Conservation (phyloP, 2,888 invertebrate genomes). For the Hermaeophaga mercurialis region DNA sequence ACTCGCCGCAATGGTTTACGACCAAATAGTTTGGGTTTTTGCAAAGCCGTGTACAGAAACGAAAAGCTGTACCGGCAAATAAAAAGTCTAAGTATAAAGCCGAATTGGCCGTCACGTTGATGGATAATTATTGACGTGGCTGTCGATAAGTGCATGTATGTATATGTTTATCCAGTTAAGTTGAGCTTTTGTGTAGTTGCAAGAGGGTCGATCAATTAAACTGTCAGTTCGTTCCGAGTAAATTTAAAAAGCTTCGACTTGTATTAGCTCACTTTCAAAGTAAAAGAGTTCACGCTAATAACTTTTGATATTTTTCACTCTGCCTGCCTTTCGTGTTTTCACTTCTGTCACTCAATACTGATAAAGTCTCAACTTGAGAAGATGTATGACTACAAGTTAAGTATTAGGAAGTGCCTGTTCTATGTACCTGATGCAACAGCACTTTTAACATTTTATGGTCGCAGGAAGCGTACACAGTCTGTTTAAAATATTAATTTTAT, state of each 20-base stretch:
- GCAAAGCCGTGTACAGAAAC: too few species aligned
- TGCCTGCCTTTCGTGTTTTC: slow-evolving; percentile 11
- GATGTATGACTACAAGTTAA: slow-evolving; percentile 5
- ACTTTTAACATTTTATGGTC: too few species aligned
- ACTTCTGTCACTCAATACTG: slow-evolving; percentile 10
- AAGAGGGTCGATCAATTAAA: slow-evolving; percentile 50
- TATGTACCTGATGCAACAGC: too few species aligned
- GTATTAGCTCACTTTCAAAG: slow-evolving; percentile 41
- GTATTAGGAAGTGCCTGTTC: not conserved
- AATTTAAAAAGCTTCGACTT: slow-evolving; percentile 49
- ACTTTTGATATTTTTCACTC: slow-evolving; percentile 25
- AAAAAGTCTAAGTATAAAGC: too few species aligned
- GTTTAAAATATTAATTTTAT: too few species aligned
- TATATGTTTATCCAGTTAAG: slow-evolving; percentile 37
- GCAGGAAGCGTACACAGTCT: too few species aligned
- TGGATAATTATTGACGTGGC: slow-evolving; percentile 45
- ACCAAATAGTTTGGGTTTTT: too few species aligned
- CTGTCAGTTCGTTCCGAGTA: slow-evolving; percentile 45
- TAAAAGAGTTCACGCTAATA: slow-evolving; percentile 50
- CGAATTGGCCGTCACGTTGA: slow-evolving; percentile 35
- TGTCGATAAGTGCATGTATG: slow-evolving; percentile 42
- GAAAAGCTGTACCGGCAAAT: too few species aligned
- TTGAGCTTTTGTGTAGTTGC: slow-evolving; percentile 44
- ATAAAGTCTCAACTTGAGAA: slow-evolving; percentile 16
- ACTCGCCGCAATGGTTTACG: too few species aligned